Evolutionary conservation across 2,113 vertebrate species (phyloP).

Genomic region (Pagrus major): DNA sequence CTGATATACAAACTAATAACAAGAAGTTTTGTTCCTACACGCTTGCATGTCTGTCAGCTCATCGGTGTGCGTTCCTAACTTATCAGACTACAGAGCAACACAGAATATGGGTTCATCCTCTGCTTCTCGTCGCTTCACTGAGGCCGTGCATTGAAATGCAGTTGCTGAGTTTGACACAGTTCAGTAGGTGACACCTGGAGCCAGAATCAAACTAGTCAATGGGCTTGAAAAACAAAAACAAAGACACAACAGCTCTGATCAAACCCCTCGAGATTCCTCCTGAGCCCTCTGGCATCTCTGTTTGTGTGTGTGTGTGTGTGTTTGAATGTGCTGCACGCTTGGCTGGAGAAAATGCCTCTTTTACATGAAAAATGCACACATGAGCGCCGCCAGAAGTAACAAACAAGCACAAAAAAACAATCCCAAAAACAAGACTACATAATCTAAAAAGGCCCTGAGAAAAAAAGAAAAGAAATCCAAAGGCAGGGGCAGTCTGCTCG

Average conservation of each 20-base stretch:
- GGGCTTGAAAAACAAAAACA: slow-evolving; percentile 36
- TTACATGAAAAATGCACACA: slow-evolving; percentile 61
- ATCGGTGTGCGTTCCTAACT: background rate
- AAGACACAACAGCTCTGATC: slow-evolving; percentile 48
- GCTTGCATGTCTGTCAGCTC: background rate
- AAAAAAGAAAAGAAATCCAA: slow-evolving; percentile 17
- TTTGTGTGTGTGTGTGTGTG: slow-evolving; percentile 31
- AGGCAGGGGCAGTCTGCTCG: slow-evolving; percentile 1
- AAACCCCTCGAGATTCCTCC: slow-evolving; percentile 36
- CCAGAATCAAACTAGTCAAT: slow-evolving; percentile 52
- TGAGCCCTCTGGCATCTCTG: slow-evolving; percentile 44
- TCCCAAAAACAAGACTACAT: slow-evolving; percentile 33
- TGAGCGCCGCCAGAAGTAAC: slow-evolving; percentile 50
- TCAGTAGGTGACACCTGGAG: slow-evolving; percentile 60
- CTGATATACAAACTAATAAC: too few species aligned
- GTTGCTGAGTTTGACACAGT: slow-evolving; percentile 50
- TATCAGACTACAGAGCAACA: background rate
- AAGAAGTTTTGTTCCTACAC: background rate
- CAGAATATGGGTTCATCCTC: background rate
- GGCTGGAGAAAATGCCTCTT: slow-evolving; percentile 57
- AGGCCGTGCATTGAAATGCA: slow-evolving; percentile 31
- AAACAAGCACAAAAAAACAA: slow-evolving; percentile 51
- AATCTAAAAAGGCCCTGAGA: slow-evolving; percentile 21
- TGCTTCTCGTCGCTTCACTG: slow-evolving; percentile 38
- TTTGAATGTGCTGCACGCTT: slow-evolving; percentile 27